phyloP scores from a whole-genome alignment of 2,888 invertebrate species.

The Micoletzkya japonica region DNA sequence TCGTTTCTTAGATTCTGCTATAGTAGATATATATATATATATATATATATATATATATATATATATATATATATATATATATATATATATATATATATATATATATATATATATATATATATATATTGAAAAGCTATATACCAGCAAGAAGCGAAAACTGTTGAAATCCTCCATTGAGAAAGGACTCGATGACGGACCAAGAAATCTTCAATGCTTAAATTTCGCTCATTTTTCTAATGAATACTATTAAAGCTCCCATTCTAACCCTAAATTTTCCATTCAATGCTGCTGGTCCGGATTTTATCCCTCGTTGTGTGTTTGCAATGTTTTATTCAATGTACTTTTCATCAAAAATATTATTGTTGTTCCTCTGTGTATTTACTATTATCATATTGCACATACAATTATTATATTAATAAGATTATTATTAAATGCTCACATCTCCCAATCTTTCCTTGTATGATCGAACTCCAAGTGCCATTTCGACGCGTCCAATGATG shows the following conservation, averaged over 20 bases:
- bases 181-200: conserved; percentile 6
- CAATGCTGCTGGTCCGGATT: no score
- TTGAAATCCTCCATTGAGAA: conserved; percentile 12
- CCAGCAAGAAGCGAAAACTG: conserved; percentile 3
- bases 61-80: conserved; percentile 1
- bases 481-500: conserved; percentile 1
- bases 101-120: neutral
- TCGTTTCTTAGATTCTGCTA: no score
- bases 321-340: no score
- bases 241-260: no score
- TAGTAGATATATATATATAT: conserved; percentile 1
- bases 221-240: no score
- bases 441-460: conserved; percentile 5
- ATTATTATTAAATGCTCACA: no score
- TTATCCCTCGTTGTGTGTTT: no score
- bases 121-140: neutral
- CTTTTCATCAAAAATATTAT: no score
- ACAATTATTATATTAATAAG: no score
- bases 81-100: neutral
- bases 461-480: neutral
- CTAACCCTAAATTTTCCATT: no score
- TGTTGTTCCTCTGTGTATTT: no score
- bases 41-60: conserved; percentile 1
- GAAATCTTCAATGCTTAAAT: conserved; percentile 7
- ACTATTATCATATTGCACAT: no score